Evolutionary conservation across 2,888 invertebrate genomes (phyloP).

Genomic region (Apotomis capreana): DNA sequence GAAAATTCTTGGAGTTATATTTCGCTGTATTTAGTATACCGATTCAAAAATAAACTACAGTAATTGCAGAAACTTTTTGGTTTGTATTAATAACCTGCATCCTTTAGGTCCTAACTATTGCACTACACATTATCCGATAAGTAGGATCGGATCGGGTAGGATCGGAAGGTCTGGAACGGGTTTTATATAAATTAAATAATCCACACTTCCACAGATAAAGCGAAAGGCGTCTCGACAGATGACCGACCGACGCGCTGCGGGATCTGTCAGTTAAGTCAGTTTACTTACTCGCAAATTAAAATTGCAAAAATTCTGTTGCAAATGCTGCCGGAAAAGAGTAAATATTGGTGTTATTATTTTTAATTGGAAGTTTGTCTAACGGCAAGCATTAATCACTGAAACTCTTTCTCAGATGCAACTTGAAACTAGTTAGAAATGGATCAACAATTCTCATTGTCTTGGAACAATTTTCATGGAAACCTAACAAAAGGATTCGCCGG

Average conservation of each 20-base stretch:
- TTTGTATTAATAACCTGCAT: too few species aligned
- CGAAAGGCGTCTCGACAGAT: not conserved
- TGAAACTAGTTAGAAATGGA: slow-evolving; percentile 79
- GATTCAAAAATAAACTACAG: too few species aligned
- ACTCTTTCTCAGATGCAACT: slow-evolving; percentile 59
- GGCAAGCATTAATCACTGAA: slow-evolving; percentile 44
- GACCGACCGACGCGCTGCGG: slow-evolving; percentile 33
- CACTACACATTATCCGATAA: too few species aligned
- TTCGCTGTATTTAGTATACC: too few species aligned
- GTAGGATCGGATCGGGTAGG: too few species aligned
- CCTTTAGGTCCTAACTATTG: too few species aligned
- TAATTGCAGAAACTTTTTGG: too few species aligned
- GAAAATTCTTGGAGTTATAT: too few species aligned
- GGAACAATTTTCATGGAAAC: slow-evolving; percentile 89
- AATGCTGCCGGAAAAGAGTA: slow-evolving; percentile 37
- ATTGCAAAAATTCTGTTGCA: slow-evolving; percentile 26
- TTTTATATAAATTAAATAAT: too few species aligned
- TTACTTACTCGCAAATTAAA: slow-evolving; percentile 25
- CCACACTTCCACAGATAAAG: slow-evolving; percentile 17
- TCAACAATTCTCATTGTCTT: slow-evolving; percentile 87
- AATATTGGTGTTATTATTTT: slow-evolving; percentile 16
- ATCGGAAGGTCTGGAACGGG: too few species aligned
- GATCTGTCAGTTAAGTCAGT: slow-evolving; percentile 35
- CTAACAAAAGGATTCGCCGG: slow-evolving; percentile 86
- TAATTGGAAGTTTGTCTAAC: not conserved